Percentiles rank a stretch among this genome's conserved stretches.
Evolutionary conservation across 2,113 vertebrate species (phyloP).

Genomic region (Anarhynchus alexandrinus): DNA sequence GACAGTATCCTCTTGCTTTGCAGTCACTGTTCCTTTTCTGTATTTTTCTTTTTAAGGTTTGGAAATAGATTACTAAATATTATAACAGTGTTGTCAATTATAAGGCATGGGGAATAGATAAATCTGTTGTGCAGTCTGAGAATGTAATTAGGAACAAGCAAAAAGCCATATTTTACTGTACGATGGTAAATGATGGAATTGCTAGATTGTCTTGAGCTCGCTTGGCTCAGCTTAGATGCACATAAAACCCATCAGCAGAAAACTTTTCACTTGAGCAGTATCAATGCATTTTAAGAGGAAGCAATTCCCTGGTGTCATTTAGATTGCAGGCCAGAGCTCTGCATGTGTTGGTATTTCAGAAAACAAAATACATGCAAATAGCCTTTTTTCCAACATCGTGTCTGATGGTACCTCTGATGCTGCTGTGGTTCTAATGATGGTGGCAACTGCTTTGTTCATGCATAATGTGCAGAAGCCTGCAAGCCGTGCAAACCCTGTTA

Average conservation of each 20-base stretch:
- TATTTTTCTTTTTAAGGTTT: neutral
- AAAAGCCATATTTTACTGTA: neutral
- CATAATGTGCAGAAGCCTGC: neutral
- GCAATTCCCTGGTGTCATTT: neutral
- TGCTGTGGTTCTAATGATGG: neutral
- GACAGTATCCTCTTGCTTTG: neutral
- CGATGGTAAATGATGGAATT: neutral
- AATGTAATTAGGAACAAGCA: neutral
- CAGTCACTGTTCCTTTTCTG: neutral
- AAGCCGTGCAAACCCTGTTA: neutral
- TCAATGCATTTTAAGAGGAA: neutral
- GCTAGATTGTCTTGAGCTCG: neutral
- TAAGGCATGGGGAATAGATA: neutral
- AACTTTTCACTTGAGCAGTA: neutral
- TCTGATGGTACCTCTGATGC: neutral
- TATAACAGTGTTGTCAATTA: neutral
- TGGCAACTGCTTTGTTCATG: neutral
- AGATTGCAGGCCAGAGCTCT: neutral
- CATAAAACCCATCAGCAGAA: neutral
- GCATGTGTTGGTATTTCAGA: neutral
- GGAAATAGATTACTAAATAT: neutral
- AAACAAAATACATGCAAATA: neutral
- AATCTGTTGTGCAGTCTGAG: neutral
- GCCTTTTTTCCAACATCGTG: rapidly evolving
- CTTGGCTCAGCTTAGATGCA: neutral